A percentile compares a stretch with the other conserved stretches of the same genome.
Conservation (phyloP, 2,888 invertebrate species). For the Catocala fraxini region DNA sequence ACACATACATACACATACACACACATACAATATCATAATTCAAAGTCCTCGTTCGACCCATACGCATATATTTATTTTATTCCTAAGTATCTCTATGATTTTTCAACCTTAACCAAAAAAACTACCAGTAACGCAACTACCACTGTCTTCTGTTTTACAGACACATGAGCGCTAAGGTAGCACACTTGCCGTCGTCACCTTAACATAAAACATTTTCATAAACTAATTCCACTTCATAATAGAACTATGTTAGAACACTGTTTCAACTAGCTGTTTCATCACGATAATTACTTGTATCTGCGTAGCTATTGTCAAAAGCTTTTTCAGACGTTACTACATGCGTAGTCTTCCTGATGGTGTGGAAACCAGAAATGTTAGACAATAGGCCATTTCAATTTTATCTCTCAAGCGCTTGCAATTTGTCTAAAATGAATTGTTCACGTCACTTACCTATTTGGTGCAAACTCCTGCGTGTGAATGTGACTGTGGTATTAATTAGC, state of each 20-base stretch:
- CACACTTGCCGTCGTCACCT: too few species aligned
- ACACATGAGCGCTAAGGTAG: too few species aligned
- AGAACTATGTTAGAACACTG: not conserved
- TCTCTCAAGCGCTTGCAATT: conserved; percentile 67
- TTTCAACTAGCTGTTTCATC: conserved; percentile 27
- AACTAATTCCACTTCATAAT: not conserved
- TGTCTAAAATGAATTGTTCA: conserved; percentile 63
- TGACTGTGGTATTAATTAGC: conserved; percentile 37
- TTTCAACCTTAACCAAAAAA: too few species aligned
- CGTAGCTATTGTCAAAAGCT: conserved; percentile 45
- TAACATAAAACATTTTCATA: too few species aligned
- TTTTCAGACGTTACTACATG: conserved; percentile 48
- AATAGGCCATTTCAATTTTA: conserved; percentile 67
- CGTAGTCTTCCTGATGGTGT: conserved; percentile 62
- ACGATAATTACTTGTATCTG: conserved; percentile 33
- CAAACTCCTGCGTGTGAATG: conserved; percentile 53
- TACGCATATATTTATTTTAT: too few species aligned
- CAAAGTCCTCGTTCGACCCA: too few species aligned
- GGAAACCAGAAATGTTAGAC: conserved; percentile 70
- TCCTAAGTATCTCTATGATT: too few species aligned
- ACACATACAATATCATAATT: too few species aligned
- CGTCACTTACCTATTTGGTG: conserved; percentile 57
- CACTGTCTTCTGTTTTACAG: too few species aligned
- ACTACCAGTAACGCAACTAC: too few species aligned
- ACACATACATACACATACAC: too few species aligned